phyloP scores from a whole-genome alignment of 2,888 invertebrate species.

The Cataglyphis albicans region DNA sequence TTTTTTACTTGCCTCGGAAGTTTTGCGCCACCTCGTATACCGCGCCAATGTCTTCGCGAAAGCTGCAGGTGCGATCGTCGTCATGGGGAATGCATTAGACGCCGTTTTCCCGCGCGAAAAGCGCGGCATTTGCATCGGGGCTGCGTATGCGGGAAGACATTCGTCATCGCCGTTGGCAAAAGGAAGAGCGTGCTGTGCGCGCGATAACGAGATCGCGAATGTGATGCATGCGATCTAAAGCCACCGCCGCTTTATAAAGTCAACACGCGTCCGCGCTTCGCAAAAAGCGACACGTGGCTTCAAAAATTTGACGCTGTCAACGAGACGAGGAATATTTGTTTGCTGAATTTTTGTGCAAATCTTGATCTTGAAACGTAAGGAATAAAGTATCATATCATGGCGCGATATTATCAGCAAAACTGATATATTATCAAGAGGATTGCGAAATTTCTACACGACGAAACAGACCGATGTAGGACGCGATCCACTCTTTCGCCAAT shows the following conservation, averaged over 20 bases:
- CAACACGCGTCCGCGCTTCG: background rate
- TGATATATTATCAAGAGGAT: conserved; percentile 25
- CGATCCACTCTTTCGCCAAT: conserved; percentile 31
- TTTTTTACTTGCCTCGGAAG: background rate
- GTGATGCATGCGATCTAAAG: conserved; percentile 7
- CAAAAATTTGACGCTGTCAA: conserved; percentile 3
- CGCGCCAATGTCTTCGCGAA: conserved; percentile 28
- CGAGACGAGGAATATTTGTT: background rate
- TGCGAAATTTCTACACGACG: conserved; percentile 19
- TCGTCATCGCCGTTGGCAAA: conserved; percentile 65
- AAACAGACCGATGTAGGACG: background rate
- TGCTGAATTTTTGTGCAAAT: background rate
- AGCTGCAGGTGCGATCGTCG: conserved; percentile 48
- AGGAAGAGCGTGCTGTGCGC: conserved; percentile 30
- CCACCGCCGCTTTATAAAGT: background rate
- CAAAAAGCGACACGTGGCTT: background rate
- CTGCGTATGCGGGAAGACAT: conserved; percentile 70
- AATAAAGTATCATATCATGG: background rate
- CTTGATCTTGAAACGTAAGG: conserved; percentile 1
- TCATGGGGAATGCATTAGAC: conserved; percentile 72
- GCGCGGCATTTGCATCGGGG: conserved; percentile 73
- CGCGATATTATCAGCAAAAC: background rate
- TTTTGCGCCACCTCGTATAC: conserved; percentile 21
- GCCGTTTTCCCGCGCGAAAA: conserved; percentile 69
- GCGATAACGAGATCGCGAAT: conserved; percentile 64